A percentile compares a stretch with the other conserved stretches of the same genome.
These are phyloP conservation scores for Ips typographus DNA, from an alignment of 1,140 invertebrate species.

Conservation along the genomic window DNA sequence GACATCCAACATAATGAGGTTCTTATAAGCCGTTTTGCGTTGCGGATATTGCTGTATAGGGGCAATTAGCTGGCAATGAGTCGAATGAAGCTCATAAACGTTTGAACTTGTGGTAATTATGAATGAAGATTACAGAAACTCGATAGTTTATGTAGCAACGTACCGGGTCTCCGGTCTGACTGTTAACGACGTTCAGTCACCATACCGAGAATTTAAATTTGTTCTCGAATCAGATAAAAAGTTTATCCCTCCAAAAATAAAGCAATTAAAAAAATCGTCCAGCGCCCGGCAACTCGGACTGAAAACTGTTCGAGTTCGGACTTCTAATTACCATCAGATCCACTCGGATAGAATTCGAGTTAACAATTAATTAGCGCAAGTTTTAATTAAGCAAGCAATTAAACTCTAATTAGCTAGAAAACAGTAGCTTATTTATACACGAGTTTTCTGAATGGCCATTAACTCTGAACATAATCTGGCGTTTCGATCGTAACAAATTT, in stretches of 20 bases:
- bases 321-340: slow-evolving; percentile 4
- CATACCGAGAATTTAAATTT: too few relatives aligned
- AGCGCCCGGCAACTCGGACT: neutral
- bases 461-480: slow-evolving; percentile 9
- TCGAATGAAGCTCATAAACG: slow-evolving; percentile 25
- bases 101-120: slow-evolving; percentile 23
- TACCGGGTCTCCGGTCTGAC: neutral
- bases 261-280: slow-evolving; percentile 13
- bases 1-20: slow-evolving; percentile 22
- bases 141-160: slow-evolving; percentile 10
- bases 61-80: slow-evolving; percentile 35
- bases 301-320: neutral
- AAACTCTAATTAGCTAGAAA: slow-evolving; percentile 35
- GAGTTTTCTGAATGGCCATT: slow-evolving; percentile 24
- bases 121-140: slow-evolving; percentile 18
- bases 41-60: slow-evolving; percentile 37
- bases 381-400: slow-evolving; percentile 36
- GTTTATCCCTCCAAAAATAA: neutral
- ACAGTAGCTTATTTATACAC: slow-evolving; percentile 31
- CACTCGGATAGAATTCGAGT: neutral
- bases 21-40: slow-evolving; percentile 28
- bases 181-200: too few relatives aligned
- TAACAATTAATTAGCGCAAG: slow-evolving; percentile 26
- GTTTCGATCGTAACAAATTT: slow-evolving; percentile 20
- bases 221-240: too few relatives aligned